Evolutionary conservation across 64 coral and sea anemone genomes (phyloP), one percentile per base, ranked within the genome.

Genomic region (Cladopsammia gracilis): DNA sequence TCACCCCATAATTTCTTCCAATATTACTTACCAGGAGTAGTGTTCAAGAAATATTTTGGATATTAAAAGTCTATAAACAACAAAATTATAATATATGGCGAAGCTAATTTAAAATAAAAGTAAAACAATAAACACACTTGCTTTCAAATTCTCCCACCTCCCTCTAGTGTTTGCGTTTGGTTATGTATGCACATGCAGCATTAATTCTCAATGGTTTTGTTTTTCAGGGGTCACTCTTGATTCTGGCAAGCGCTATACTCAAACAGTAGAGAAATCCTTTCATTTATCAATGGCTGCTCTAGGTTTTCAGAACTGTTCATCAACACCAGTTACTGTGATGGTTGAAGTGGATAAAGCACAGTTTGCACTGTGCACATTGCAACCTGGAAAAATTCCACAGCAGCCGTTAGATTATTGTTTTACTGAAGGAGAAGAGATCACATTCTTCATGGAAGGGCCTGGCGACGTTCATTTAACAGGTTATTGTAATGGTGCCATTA

Each of bases 251-350:
- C 92, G 98, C 5, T 99, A 99, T 71, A 99, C 94, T 10, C 98
- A 99, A 66, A 96, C 92, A 61, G 91, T 99, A 10, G 98, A 99
- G 67, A 96, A 99, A 43, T 99, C 98, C 12, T 99, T 99, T 25
- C 98, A 99, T n/a, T 78, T 99, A 8, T 96, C 98, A 24, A 99
- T 99, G 98, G 98, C 98, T 45, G 98, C 98, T n/a, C 66, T 99
- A 45, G 94, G 88, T 9, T 93, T 93, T 70, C 89, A 88, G 43
- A 94, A 96, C 85, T 83, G 66, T 59, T 92, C 90, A 19, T 48
- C 90, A 50, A 77, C 65, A 25, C 91, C 94, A 61, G 98, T 99
- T 2, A 99, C 98, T 64, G 82, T 99, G 0, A 99, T 99, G 98
- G 94, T 94, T 64, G 98, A 99, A 64, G 98, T 99, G 4, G 98